Percentiles rank a stretch among this genome's conserved stretches.
These are phyloP conservation scores for Heliconius eleuchia DNA, from an alignment of 1,140 invertebrate genomes.

Conservation along the genomic window DNA sequence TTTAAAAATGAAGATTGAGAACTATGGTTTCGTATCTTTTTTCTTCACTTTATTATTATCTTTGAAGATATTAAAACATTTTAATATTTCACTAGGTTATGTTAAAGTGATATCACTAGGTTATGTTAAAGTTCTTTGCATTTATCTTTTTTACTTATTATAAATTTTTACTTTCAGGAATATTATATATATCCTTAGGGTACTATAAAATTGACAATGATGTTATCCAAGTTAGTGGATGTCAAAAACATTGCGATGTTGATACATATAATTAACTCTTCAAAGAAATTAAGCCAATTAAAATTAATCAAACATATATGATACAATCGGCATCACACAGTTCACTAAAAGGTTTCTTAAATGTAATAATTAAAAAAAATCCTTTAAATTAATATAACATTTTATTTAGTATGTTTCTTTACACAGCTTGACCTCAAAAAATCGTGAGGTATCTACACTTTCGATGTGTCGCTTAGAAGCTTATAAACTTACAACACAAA, in stretches of 20 bases:
- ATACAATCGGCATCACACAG: too few relatives aligned
- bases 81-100: background rate
- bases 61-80: background rate
- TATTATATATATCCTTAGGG: background rate
- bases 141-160: background rate
- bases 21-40: slow-evolving; percentile 21
- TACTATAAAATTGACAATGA: background rate
- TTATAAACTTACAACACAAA: background rate
- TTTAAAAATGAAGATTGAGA: slow-evolving; percentile 56
- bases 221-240: background rate
- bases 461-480: background rate
- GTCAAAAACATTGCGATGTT: background rate
- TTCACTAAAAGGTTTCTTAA: background rate
- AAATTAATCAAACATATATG: too few relatives aligned
- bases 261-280: too few relatives aligned
- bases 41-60: background rate
- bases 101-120: background rate
- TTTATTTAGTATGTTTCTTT: background rate
- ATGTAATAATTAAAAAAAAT: background rate
- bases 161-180: background rate
- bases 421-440: background rate
- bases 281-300: too few relatives aligned
- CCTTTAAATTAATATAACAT: background rate
- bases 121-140: background rate
- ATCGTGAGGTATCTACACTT: background rate